Conservation (phyloP, 30 jellyfish, hydroid and myxozoan genomes). For the Chironex yamaguchii region DNA sequence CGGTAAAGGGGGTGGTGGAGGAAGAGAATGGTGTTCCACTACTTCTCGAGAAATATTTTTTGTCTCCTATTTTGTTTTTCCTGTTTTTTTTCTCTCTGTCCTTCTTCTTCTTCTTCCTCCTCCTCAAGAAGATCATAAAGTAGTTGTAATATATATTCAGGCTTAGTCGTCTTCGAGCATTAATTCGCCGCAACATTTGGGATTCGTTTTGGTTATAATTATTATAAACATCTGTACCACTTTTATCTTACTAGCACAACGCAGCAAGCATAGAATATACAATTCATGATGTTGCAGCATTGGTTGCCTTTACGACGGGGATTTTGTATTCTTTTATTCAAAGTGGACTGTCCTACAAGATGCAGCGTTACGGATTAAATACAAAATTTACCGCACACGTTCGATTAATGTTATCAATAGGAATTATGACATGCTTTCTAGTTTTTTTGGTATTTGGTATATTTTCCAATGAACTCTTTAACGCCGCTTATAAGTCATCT, state of each 20-base stretch:
- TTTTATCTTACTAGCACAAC: slow-evolving; percentile 48
- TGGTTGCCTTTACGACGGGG: slow-evolving; percentile 82
- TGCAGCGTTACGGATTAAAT: slow-evolving; percentile 72
- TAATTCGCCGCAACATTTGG: too few species aligned
- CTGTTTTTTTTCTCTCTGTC: too few species aligned
- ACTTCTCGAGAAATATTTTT: too few species aligned
- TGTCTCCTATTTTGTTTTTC: too few species aligned
- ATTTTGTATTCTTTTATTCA: slow-evolving; percentile 76
- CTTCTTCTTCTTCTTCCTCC: too few species aligned
- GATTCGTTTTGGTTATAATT: too few species aligned
- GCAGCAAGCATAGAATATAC: slow-evolving; percentile 82
- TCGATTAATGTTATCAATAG: slow-evolving; percentile 64
- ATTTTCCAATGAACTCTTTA: slow-evolving; percentile 57
- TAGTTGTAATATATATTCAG: too few species aligned
- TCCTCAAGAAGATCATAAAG: too few species aligned
- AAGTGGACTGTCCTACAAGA: slow-evolving; percentile 55
- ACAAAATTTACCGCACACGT: slow-evolving; percentile 50
- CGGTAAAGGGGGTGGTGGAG: too few species aligned
- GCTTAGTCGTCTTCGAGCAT: too few species aligned
- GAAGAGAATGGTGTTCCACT: too few species aligned
- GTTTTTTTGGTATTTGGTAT: slow-evolving; percentile 68
- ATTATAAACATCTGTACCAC: too few species aligned
- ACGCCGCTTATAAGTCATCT: slow-evolving; percentile 30
- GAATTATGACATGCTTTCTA: slow-evolving; percentile 56
- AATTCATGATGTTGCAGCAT: slow-evolving; percentile 91